Base-by-base conservation (phyloP, 2,113 vertebrate species). In the Sturnira hondurensis region DNA sequence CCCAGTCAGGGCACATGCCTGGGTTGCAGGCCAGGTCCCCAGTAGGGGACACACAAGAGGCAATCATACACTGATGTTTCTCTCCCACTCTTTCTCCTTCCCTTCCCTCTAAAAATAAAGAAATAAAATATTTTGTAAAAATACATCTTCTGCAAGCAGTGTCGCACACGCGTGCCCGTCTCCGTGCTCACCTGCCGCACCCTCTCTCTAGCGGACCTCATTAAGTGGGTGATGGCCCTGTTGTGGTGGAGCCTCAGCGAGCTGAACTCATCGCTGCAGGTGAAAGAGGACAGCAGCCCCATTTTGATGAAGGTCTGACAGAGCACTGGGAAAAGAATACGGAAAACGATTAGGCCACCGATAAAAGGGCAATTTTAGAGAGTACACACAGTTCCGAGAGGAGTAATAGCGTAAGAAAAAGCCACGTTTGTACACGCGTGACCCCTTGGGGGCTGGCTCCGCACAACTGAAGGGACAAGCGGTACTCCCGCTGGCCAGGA, bases 231-330 rank as follows among this genome's bases (percentile, higher is more conserved):
- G 96, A 99, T 99, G 77, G 99, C 99, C 92, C 98, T 98, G 96
- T 99, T 99, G 98, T 99, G 99, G 95, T 99, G 99, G 5, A 99
- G 98, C 88, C 99, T 98, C 88, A 99, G 95, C 0, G 99, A 99
- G 98, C 99, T 99, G 96, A 99, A 99, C 97, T 99, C 99, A 88
- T 99, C 99, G 31, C 99, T 99, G 96, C 99, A 98, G 47, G 99
- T 99, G 96, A 99, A 98, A 22, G 99, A 99, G 3, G 99, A 99
- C 71, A 99, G 98, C 76, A 99, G 98, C 74, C 99, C 99, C 98
- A 99, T 99, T 74, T 98, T 98, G 45, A 99, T 99, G 94, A 99
- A 99, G 68, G 98, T 99, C 96, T 99, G 99, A 43, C 99, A 99
- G 41, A 99, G 99, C 56, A 99, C 99, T 99, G 96, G 13, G 82